Evolutionary conservation across 2,113 vertebrate species (phyloP), one percentile per base, ranked within the genome.

Genomic region (Orientallactaga bullata): DNA sequence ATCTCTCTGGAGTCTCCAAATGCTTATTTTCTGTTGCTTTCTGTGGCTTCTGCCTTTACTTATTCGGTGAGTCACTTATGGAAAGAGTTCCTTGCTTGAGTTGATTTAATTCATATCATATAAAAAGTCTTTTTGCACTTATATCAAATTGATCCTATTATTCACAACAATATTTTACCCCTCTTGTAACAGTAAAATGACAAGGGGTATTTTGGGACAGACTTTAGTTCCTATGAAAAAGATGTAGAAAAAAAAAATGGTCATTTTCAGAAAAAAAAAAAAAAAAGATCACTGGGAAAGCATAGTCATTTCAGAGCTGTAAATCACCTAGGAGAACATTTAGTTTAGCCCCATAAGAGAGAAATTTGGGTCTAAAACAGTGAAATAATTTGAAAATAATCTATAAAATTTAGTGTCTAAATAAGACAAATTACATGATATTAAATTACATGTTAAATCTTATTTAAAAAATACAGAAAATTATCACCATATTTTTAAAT

Each of bases 101-200:
- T 93, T 96, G 95, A 94, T 97, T 93, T 96, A 97, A 97, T 97
- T 97, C 81, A 60, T 89, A 85, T 80, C 63, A 69, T 93, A 89
- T 93, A 91, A 97, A 96, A 95, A 95, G 89, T 90, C 76, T 39
- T 95, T 91, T 97, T 95, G 86, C 8, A 89, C 93, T 81, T 97
- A 74, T 84, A 93, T 93, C 63, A 95, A 95, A 92, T 93, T 78
- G 77, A 91, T 96, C 95, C 84, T 83, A 81, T 95, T 97, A 92
- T 89, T 94, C 92, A 90, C 8, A 21, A 77, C 95, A 97, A 93
- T 82, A 77, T 95, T 97, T 96, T 94, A 76, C 68, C 65, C 61
- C 96, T 86, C 95, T 79, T 94, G 85, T 89, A 92, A 51, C 86
- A 87, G 66, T 73, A 90, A 96, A 84, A 83, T 89, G 95, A 88